Base-by-base conservation (phyloP, 2,888 invertebrate species). In the Torymus tubicola region DNA sequence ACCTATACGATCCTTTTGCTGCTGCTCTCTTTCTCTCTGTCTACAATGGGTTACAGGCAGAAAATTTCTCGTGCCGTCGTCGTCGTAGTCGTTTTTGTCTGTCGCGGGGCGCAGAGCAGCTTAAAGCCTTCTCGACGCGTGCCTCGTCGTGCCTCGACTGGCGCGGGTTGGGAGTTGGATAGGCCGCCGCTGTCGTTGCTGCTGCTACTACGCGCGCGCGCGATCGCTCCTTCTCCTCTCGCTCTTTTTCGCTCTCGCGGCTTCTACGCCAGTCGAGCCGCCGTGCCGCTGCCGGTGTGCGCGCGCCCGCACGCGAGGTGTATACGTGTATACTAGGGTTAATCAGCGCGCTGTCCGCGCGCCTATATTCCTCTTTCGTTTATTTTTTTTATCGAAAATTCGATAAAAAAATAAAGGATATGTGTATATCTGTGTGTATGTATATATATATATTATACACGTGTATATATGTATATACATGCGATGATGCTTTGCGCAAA, bases 121-220 rank as follows among this genome's bases (percentile, higher is more conserved):
- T 42, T 42, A 8, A 12, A 42, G 42, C 72, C 68, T 67, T 78
- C 72, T 79, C 65, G 74, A 80, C 80, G 75, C 80, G 75, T 80
- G 67, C 75, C 80, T 80, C 67, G 80, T 67, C 80, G 80, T 80
- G 61, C 76, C 76, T 80, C 76, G 76, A 80, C 80, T 71, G 71
- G 61, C 60, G 80, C 18, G 52, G 75, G 14, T 16, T 42, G 42
- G 42, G 42, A 42, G 42, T 42, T 42, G 42, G 42, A 42, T 8
- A 42, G 42, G 50, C 31, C 18, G 14, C n/a, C 71, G 55, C 65
- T 58, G 42, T 57, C 31, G 50, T 21, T 21, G 21, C 58, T 55
- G 70, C 74, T 52, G 68, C 16, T 57, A 64, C 55, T 77, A 69
- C 79, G 73, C 69, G 79, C 79, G 79, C 79, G 78, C 70, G 24